These are phyloP conservation scores for Papilio aristodemus DNA, from an alignment of 1,140 invertebrate species.

Conservation along the genomic window DNA sequence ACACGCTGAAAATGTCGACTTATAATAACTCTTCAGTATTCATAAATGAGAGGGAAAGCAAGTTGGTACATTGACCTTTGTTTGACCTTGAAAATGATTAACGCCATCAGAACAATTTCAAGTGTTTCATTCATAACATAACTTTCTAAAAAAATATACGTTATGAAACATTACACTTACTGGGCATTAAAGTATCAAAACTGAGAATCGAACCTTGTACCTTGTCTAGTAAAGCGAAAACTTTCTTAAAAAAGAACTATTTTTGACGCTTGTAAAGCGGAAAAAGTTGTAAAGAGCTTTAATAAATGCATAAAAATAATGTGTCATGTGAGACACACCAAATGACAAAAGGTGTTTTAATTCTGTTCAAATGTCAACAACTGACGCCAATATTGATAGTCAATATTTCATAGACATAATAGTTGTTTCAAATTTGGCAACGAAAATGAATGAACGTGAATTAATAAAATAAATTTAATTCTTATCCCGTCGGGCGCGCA, in stretches of 20 bases:
- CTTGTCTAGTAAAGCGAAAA: no score
- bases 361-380: neutral
- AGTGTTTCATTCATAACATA: neutral
- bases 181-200: neutral
- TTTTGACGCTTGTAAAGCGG: no score
- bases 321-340: neutral
- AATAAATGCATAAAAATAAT: neutral
- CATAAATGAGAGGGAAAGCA: conserved; percentile 12
- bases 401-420: neutral
- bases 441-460: conserved; percentile 1
- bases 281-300: no score
- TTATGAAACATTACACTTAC: neutral
- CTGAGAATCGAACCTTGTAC: no score
- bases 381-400: neutral
- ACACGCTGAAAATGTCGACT: neutral
- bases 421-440: conserved; percentile 5
- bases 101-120: neutral
- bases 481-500: neutral
- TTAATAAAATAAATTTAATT: conserved; percentile 11
- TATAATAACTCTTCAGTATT: neutral
- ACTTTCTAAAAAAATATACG: neutral
- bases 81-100: conserved; percentile 18
- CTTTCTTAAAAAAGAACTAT: no score
- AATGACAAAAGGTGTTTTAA: neutral
- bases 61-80: neutral